These are phyloP conservation scores for Nomada ferruginata DNA, from an alignment of 2,888 invertebrate species.

Conservation along the genomic window DNA sequence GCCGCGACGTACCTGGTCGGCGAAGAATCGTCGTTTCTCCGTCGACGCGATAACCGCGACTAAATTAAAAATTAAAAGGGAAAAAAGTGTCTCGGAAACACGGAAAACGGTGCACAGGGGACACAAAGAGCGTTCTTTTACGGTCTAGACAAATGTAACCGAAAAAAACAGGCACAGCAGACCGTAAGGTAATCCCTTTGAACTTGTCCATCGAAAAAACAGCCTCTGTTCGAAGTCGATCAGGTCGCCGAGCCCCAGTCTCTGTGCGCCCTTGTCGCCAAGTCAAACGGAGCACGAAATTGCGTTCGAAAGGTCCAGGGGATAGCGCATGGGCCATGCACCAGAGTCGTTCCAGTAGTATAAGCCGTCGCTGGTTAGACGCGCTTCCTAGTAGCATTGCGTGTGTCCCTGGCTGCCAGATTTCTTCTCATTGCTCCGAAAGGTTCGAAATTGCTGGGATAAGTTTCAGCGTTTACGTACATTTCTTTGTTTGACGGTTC, in stretches of 20 bases:
- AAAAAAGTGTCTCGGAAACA: background rate
- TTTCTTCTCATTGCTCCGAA: background rate
- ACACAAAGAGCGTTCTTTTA: slow-evolving; percentile 12
- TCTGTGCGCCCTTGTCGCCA: background rate
- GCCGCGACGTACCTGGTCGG: slow-evolving; percentile 12
- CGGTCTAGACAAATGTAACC: slow-evolving; percentile 47
- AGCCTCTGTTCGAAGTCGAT: background rate
- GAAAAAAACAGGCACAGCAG: slow-evolving; percentile 41
- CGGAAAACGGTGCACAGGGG: background rate
- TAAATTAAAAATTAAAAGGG: too few species aligned
- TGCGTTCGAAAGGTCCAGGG: slow-evolving; percentile 10
- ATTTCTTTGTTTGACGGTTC: too few species aligned
- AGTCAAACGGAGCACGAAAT: slow-evolving; percentile 49
- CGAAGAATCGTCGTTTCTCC: background rate
- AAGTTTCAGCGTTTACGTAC: too few species aligned
- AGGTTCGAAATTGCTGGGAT: background rate
- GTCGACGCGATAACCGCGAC: background rate
- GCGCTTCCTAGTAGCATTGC: background rate
- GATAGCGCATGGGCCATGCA: background rate
- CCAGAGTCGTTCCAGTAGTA: slow-evolving; percentile 18
- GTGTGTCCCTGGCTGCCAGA: background rate
- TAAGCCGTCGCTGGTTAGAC: slow-evolving; percentile 21
- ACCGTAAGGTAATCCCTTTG: slow-evolving; percentile 58
- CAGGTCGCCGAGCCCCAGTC: background rate
- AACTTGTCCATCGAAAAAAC: slow-evolving; percentile 25